Evolutionary conservation across 1,140 invertebrate genomes (phyloP).

Genomic region (Dendrolimus kikuchii): DNA sequence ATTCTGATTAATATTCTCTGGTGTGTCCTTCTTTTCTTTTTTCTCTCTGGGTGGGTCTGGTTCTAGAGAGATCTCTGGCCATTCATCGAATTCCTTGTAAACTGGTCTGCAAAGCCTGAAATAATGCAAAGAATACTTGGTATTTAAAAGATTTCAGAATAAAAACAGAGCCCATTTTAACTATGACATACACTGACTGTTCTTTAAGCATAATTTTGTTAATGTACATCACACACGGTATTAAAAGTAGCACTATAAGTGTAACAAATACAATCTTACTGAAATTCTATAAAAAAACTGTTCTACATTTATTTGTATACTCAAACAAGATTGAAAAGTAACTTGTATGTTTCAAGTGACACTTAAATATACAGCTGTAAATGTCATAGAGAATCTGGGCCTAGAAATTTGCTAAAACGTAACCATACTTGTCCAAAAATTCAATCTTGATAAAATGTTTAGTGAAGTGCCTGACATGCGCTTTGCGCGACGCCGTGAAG

Average conservation of each 20-base stretch:
- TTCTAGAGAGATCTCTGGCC: conserved; percentile 59
- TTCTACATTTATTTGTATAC: no score
- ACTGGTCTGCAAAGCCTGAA: conserved; percentile 57
- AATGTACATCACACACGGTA: no score
- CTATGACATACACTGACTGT: no score
- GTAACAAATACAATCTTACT: no score
- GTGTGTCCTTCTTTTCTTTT: conserved; percentile 37
- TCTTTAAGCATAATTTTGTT: no score
- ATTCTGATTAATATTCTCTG: conserved; percentile 23
- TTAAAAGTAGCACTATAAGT: no score
- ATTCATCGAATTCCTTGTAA: conserved; percentile 65
- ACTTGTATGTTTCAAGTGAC: no score
- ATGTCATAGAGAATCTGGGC: neutral
- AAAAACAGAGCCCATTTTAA: no score
- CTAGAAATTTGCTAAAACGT: conserved; percentile 24
- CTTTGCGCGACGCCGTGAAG: conserved; percentile 58
- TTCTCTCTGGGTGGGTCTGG: conserved; percentile 54
- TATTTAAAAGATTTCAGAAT: no score
- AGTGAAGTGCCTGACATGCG: conserved; percentile 60
- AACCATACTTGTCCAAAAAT: conserved; percentile 69
- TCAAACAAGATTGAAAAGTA: no score
- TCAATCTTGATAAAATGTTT: conserved; percentile 70
- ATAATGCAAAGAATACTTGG: conserved; percentile 11
- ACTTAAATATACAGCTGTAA: no score
- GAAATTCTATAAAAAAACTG: no score